A percentile compares a stretch with the other conserved stretches of the same genome.
Conservation (phyloP, 2,113 vertebrate genomes). For the Hippocampus mohnikei region DNA sequence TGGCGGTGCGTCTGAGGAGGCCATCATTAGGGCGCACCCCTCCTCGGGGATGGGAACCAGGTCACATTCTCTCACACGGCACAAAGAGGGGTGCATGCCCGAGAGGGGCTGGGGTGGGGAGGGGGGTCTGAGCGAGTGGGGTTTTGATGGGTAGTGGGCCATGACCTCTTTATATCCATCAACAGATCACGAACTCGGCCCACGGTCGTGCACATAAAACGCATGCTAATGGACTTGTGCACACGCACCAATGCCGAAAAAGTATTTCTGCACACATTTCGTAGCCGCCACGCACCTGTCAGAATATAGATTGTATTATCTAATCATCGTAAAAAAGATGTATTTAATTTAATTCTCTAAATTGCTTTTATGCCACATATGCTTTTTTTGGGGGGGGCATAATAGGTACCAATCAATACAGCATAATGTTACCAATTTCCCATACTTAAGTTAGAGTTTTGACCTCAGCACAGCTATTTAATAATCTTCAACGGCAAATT, state of each 20-base stretch:
- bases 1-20: conserved; percentile 66
- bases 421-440: too few relatives aligned
- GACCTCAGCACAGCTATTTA: background rate
- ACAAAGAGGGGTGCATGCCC: conserved; percentile 73
- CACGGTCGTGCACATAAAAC: conserved; percentile 55
- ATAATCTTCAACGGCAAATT: background rate
- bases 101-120: conserved; percentile 52
- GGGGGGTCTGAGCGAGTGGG: conserved; percentile 59
- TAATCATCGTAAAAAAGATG: background rate
- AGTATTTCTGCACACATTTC: conserved; percentile 4
- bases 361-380: background rate
- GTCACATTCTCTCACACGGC: conserved; percentile 76
- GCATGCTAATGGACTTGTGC: conserved; percentile 39
- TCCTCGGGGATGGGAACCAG: conserved; percentile 78
- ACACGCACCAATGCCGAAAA: conserved; percentile 29
- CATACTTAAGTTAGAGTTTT: background rate
- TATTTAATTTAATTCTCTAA: background rate
- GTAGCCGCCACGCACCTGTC: background rate
- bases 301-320: background rate
- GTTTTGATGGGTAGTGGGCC: conserved; percentile 70
- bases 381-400: background rate
- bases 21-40: conserved; percentile 70
- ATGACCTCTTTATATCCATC: conserved; percentile 81
- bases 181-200: conserved; percentile 73
- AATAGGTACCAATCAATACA: background rate